Base-by-base conservation (phyloP, 2,888 invertebrate genomes). In the Lochmaea capreae region DNA sequence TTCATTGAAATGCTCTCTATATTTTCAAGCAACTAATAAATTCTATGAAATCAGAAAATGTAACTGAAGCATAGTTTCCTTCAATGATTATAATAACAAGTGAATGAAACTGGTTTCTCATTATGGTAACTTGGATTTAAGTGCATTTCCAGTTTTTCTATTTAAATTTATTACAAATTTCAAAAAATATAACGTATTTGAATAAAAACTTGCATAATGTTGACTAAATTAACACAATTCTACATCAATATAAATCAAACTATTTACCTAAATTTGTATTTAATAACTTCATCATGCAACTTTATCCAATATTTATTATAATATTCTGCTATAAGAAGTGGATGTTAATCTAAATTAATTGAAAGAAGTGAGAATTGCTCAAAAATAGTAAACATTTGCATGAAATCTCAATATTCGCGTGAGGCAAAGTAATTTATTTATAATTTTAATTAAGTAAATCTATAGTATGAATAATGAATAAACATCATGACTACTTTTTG, bases 391-490 rank as follows among this genome's bases (percentile, higher is more conserved):
- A 52, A 18, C 14, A 82, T 83, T 82, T 79, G 80, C 82, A 83
- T 83, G 78, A 81, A 82, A 79, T 77, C 73, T 78, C 81, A 79
- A 82, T 82, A 81, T 82, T 82, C 78, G 82, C 83, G 83, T 83
- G 83, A 79, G 81, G 79, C 76, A 77, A 73, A 77, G 79, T 78
- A 81, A 80, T 83, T 82, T 81, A 81, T 82, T 81, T 81, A 81
- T 81, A 74, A 78, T 81, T 82, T 82, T 83, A 83, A 83, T 82
- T 82, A 82, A 82, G 79, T 76, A 77, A 77, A 77, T 78, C 78
- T 77, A 78, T 76, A 67, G 46, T 39, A 78, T 79, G 79, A 77
- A 79, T 81, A 80, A 80, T 81, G 76, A 79, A 73, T 75, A 73
- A 65, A 73, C 61, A 68, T 71, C 68, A 74, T 68, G 46, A 22